Evolutionary conservation across 2,797 vertebrate species (phyloP).

Genomic region (Petrocephalus sullivani): DNA sequence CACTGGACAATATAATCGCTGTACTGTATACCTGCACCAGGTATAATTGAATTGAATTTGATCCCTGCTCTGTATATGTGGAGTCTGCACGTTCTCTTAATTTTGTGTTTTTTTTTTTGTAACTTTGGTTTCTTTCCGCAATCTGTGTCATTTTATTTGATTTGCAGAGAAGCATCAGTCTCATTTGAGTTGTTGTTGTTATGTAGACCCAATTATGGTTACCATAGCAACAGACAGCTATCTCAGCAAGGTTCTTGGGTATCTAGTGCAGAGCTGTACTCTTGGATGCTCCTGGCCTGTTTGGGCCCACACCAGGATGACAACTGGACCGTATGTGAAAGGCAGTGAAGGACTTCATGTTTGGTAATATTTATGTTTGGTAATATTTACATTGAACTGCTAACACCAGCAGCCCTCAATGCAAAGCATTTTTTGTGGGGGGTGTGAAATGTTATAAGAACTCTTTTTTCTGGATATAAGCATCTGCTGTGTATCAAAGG

Average conservation of each 20-base stretch:
- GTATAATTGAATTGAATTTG: neutral
- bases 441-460: neutral
- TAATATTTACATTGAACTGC: neutral
- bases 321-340: neutral
- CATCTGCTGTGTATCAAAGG: neutral
- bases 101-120: neutral
- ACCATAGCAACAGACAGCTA: neutral
- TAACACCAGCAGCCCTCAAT: neutral
- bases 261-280: neutral
- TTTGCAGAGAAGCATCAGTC: neutral
- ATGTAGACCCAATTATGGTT: neutral
- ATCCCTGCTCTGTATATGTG: neutral
- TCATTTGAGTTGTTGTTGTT: neutral
- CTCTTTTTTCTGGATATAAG: neutral
- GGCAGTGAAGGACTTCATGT: neutral
- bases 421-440: neutral
- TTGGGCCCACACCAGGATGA: neutral
- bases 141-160: neutral
- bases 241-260: neutral
- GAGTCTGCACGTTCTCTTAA: neutral
- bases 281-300: neutral
- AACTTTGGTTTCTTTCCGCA: neutral
- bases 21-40: neutral
- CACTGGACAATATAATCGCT: neutral
- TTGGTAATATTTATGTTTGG: neutral